phyloP scores from a whole-genome alignment of 2,113 vertebrate genomes.

The Microtus richardsoni region DNA sequence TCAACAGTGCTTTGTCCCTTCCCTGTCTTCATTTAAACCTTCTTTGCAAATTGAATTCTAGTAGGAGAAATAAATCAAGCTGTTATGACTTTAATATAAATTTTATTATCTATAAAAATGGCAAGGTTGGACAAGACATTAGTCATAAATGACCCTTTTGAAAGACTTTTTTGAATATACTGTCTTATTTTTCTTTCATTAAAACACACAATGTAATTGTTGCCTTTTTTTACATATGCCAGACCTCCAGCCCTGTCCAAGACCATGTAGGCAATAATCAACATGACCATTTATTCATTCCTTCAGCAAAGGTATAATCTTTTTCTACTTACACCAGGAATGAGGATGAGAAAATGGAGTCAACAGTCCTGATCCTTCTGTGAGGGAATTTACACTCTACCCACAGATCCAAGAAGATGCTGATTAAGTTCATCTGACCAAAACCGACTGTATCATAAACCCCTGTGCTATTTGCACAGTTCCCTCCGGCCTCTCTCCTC shows the following conservation, averaged over 20 bases:
- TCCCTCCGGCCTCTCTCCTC: neutral
- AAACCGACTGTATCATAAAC: neutral
- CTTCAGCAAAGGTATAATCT: neutral
- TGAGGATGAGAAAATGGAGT: neutral
- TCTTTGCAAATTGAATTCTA: slow-evolving; percentile 57
- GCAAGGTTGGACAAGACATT: neutral
- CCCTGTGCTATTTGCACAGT: neutral
- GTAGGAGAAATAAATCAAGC: slow-evolving; percentile 30
- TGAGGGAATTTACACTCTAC: neutral
- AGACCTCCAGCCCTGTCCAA: neutral
- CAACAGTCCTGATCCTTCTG: neutral
- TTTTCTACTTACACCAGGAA: neutral
- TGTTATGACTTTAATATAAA: slow-evolving; percentile 42
- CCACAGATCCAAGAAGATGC: neutral
- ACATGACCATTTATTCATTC: neutral
- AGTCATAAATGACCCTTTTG: slow-evolving; percentile 9
- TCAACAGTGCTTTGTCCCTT: slow-evolving; percentile 5
- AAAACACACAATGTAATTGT: neutral
- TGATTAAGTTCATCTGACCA: neutral
- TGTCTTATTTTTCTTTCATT: slow-evolving; percentile 10
- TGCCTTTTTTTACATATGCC: neutral
- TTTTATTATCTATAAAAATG: slow-evolving; percentile 35
- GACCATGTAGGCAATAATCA: neutral
- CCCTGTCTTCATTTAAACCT: neutral
- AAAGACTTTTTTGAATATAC: neutral